Conservation (phyloP, 1,140 invertebrate species). For the Agraylea sexmaculata region DNA sequence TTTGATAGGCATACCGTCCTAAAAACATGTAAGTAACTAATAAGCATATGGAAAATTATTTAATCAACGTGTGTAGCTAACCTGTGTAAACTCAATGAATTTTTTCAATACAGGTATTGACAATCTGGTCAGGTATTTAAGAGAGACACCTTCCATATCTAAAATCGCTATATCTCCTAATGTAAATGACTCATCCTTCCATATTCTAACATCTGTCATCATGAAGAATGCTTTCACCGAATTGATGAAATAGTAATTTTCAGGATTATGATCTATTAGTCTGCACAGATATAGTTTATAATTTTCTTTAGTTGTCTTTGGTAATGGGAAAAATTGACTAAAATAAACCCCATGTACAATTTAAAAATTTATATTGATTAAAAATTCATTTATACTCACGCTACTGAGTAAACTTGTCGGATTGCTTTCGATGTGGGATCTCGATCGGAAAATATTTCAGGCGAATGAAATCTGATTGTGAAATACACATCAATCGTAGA, state of each 20-base stretch:
- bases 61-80: too few relatives aligned
- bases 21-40: too few relatives aligned
- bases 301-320: slow-evolving; percentile 41
- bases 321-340: slow-evolving; percentile 48
- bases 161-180: slow-evolving; percentile 57
- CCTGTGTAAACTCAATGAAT: slow-evolving; percentile 54
- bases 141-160: slow-evolving; percentile 47
- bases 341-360: slow-evolving; percentile 24
- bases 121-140: slow-evolving; percentile 49
- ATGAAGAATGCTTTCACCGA: slow-evolving; percentile 56
- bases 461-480: slow-evolving; percentile 45
- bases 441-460: slow-evolving; percentile 50
- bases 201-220: slow-evolving; percentile 51
- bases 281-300: slow-evolving; percentile 48
- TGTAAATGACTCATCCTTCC: slow-evolving; percentile 40
- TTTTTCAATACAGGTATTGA: slow-evolving; percentile 46
- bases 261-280: slow-evolving; percentile 44
- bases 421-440: slow-evolving; percentile 43
- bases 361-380: slow-evolving; percentile 12
- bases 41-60: too few relatives aligned
- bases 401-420: slow-evolving; percentile 38
- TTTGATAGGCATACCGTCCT: slow-evolving; percentile 62
- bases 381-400: slow-evolving; percentile 31
- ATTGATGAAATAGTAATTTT: slow-evolving; percentile 52
- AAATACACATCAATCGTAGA: slow-evolving; percentile 50